Evolutionary conservation across 2,888 invertebrate species (phyloP), one percentile per base, ranked within the genome.

Genomic region (Selenia dentaria): DNA sequence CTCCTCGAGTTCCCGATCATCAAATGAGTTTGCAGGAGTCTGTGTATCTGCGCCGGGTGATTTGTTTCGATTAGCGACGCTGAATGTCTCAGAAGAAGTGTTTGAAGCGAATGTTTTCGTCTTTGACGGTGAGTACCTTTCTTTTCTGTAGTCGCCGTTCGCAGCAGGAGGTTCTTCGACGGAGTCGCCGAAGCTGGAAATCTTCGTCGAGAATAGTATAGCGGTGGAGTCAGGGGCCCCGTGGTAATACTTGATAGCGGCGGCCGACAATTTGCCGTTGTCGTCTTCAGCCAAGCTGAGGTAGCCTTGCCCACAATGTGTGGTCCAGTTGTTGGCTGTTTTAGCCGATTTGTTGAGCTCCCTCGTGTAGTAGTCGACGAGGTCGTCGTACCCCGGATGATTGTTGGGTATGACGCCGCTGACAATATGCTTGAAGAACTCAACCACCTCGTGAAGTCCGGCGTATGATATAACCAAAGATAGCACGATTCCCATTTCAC

Each of bases 391-490:
- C 62, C 87, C 74, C 9, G 84, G 84, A 22, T 89, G 77, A 18
- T 74, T 68, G 26, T 73, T 66, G n/a, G 90, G 89, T 24, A 90
- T 39, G 54, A 90, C 59, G 35, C 92, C 90, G 57, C 83, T 82
- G 33, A 87, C 65, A 28, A 93, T 82, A 62, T 92, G 91, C 48
- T 80, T 79, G 62, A 92, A 75, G 63, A 93, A 93, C 45, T 93
- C 92, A 39, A 94, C 66, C 28, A 94, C 91, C 77, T 96, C 96
- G 62, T 94, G 71, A 16, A 94, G 93, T 51, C 96, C 96, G 54
- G 95, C 93, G 79, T 95, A 96, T 54, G 94, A 92, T 53, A 96
- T 92, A 54, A 96, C 86, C 65, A 95, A 87, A 36, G 96, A 96
- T 48, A 96, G 82, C 66, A 96, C 79, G 60, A 96, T 91, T 71